These are phyloP conservation scores for Galleria mellonella DNA, from an alignment of 1,140 invertebrate species.

Conservation along the genomic window DNA sequence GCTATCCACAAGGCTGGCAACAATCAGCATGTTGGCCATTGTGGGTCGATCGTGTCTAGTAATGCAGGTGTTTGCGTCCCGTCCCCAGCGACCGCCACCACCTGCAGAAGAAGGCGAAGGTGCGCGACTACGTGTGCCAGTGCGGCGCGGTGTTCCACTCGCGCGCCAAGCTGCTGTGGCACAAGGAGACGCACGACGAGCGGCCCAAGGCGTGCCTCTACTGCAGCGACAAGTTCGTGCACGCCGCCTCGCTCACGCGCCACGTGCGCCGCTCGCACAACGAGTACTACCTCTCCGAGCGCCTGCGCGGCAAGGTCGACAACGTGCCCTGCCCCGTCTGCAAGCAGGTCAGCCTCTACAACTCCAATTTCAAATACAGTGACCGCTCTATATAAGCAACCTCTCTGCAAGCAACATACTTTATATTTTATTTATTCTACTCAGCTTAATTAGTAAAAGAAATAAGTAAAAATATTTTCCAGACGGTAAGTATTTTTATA, in stretches of 20 bases:
- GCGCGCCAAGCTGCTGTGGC: conserved; percentile 87
- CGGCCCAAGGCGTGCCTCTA: conserved; percentile 88
- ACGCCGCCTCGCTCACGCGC: conserved; percentile 85
- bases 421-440: too few species aligned
- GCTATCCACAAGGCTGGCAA: too few species aligned
- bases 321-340: conserved; percentile 88
- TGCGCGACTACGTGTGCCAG: conserved; percentile 84
- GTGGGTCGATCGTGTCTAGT: too few species aligned
- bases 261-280: conserved; percentile 89
- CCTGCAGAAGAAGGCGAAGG: conserved; percentile 49
- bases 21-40: too few species aligned
- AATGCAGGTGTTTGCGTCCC: too few species aligned
- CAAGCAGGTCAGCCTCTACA: conserved; percentile 71
- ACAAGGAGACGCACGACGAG: conserved; percentile 87
- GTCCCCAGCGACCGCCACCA: conserved; percentile 65
- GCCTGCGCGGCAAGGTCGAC: conserved; percentile 71
- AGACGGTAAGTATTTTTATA: too few species aligned
- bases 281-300: conserved; percentile 80
- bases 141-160: conserved; percentile 89
- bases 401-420: too few species aligned
- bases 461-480: too few species aligned
- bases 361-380: too few species aligned
- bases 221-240: conserved; percentile 89
- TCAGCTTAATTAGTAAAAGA: too few species aligned
- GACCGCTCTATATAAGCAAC: too few species aligned